phyloP scores from a whole-genome alignment of 2,888 invertebrate genomes.

The Hetaerina titia region DNA sequence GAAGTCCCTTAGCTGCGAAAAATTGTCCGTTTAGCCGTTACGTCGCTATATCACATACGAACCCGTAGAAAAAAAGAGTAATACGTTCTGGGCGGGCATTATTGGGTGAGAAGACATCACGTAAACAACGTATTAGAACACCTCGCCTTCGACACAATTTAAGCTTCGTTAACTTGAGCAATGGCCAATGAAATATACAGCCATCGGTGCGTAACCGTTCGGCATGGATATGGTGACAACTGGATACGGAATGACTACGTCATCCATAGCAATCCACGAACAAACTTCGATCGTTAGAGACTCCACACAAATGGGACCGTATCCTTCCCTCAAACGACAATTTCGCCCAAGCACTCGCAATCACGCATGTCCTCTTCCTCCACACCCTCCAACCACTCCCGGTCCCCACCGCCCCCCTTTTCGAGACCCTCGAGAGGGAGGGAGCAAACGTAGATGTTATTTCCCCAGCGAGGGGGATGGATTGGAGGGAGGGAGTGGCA shows the following conservation, averaged over 20 bases:
- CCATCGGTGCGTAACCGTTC: neutral
- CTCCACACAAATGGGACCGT: neutral
- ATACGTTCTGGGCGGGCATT: too few species aligned
- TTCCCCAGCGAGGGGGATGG: neutral
- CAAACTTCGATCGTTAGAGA: neutral
- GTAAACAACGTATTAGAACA: too few species aligned
- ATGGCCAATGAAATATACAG: neutral
- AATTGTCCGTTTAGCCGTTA: too few species aligned
- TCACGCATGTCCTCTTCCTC: neutral
- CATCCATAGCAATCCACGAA: neutral
- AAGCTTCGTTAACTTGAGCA: too few species aligned
- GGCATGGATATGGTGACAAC: neutral
- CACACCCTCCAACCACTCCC: neutral
- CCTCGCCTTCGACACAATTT: too few species aligned
- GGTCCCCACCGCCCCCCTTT: neutral
- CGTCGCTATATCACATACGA: too few species aligned
- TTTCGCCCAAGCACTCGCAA: neutral
- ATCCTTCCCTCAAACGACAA: neutral
- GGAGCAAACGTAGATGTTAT: conserved; percentile 16
- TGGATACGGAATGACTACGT: neutral
- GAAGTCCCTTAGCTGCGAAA: too few species aligned
- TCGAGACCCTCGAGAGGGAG: neutral
- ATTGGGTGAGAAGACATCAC: too few species aligned
- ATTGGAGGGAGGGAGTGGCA: neutral
- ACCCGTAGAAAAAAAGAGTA: too few species aligned